Percentiles rank a stretch among this genome's conserved stretches.
These are phyloP conservation scores for Ericerus pela DNA, from an alignment of 1,140 invertebrate species.

Conservation along the genomic window DNA sequence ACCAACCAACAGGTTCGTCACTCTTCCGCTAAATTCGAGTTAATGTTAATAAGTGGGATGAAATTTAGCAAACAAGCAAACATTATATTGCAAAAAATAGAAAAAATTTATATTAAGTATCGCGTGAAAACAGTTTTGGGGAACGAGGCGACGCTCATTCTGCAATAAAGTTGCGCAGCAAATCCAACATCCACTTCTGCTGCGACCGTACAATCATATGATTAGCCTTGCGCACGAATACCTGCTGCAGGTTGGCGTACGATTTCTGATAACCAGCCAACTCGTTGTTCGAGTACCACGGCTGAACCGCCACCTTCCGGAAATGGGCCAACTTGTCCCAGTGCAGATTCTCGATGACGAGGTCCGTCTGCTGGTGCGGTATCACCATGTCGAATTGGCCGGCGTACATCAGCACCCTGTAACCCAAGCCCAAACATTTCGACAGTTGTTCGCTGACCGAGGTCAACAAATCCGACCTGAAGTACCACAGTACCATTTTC, in stretches of 20 bases:
- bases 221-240: constrained; percentile 63
- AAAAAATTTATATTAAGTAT: too few species aligned
- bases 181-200: constrained; percentile 55
- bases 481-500: constrained; percentile 45
- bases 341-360: constrained; percentile 42
- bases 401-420: constrained; percentile 58
- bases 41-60: too few species aligned
- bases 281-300: constrained; percentile 17
- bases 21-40: too few species aligned
- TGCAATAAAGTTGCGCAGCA: too few species aligned
- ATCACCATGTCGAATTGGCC: constrained; percentile 67
- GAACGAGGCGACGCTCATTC: too few species aligned
- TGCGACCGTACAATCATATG: constrained; percentile 72
- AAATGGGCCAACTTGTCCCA: constrained; percentile 50
- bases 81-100: too few species aligned
- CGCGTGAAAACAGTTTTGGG: too few species aligned
- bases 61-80: too few species aligned
- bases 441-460: constrained; percentile 59
- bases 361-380: constrained; percentile 58
- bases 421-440: constrained; percentile 45
- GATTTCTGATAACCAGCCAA: constrained; percentile 21
- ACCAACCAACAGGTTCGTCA: too few species aligned
- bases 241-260: constrained; percentile 48
- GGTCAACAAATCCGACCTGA: constrained; percentile 68
- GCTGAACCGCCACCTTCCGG: constrained; percentile 38